A percentile compares a stretch with the other conserved stretches of the same genome.
Conservation (phyloP, 2,113 vertebrate genomes). For the Chauna torquata region DNA sequence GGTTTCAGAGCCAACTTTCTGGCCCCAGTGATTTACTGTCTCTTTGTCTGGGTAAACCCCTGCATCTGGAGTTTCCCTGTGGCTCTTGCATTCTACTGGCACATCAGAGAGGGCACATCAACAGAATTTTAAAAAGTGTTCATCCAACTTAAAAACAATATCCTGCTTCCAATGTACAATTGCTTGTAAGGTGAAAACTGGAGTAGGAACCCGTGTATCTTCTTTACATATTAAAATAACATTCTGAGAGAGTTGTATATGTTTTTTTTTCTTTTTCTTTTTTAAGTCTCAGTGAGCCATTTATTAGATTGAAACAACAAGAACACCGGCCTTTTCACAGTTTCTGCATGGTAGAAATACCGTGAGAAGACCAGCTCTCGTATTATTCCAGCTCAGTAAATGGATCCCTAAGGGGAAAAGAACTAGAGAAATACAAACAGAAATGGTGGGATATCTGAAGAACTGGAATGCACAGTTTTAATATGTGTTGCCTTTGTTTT, state of each 20-base stretch:
- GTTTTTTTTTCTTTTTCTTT: neutral
- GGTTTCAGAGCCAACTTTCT: neutral
- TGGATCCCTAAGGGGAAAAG: neutral
- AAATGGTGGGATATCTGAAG: neutral
- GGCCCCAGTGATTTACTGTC: neutral
- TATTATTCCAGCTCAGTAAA: neutral
- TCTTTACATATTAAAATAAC: neutral
- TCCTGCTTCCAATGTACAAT: neutral
- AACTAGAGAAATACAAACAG: neutral
- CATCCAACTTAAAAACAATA: neutral
- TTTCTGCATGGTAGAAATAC: neutral
- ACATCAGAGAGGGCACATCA: rapidly evolving
- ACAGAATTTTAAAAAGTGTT: neutral
- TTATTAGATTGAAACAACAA: neutral
- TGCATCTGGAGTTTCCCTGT: neutral
- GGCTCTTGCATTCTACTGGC: neutral
- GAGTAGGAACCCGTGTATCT: neutral
- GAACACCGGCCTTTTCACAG: neutral
- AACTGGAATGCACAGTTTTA: neutral
- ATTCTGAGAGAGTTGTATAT: neutral
- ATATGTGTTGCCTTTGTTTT: neutral
- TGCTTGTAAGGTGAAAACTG: neutral
- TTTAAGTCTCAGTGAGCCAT: neutral
- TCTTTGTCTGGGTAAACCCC: neutral
- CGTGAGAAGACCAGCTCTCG: neutral